Conservation (phyloP, 1,140 invertebrate genomes). For the Ladona fulva region DNA sequence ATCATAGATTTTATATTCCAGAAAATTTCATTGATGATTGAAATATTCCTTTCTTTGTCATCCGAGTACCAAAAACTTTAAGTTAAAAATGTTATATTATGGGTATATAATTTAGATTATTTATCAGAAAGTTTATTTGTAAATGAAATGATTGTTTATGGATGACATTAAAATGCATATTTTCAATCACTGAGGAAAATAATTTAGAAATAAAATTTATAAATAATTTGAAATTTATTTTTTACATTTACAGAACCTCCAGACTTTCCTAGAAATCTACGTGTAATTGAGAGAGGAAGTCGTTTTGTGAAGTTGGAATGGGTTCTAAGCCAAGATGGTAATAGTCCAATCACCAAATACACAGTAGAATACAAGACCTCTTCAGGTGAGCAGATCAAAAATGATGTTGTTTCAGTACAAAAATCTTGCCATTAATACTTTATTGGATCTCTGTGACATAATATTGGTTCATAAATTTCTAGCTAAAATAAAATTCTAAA, state of each 20-base stretch:
- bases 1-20: neutral
- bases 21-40: too few species aligned
- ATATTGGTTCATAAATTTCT: too few species aligned
- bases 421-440: too few species aligned
- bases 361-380: slow-evolving; percentile 29
- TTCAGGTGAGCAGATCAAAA: slow-evolving; percentile 24
- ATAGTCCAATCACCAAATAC: slow-evolving; percentile 33
- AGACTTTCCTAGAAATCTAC: slow-evolving; percentile 25
- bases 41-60: too few species aligned
- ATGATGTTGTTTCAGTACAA: neutral
- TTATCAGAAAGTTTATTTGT: too few species aligned
- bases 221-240: too few species aligned
- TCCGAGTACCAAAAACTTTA: too few species aligned
- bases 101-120: too few species aligned
- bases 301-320: slow-evolving; percentile 27
- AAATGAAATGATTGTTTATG: neutral
- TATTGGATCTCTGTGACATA: too few species aligned
- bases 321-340: slow-evolving; percentile 32
- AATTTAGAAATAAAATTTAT: too few species aligned
- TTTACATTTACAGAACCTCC: slow-evolving; percentile 24
- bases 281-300: slow-evolving; percentile 26
- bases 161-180: neutral
- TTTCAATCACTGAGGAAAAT: neutral
- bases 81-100: too few species aligned
- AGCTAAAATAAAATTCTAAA: neutral